Evolutionary conservation across 1,140 invertebrate species (phyloP).

Genomic region (Tribolium madens): DNA sequence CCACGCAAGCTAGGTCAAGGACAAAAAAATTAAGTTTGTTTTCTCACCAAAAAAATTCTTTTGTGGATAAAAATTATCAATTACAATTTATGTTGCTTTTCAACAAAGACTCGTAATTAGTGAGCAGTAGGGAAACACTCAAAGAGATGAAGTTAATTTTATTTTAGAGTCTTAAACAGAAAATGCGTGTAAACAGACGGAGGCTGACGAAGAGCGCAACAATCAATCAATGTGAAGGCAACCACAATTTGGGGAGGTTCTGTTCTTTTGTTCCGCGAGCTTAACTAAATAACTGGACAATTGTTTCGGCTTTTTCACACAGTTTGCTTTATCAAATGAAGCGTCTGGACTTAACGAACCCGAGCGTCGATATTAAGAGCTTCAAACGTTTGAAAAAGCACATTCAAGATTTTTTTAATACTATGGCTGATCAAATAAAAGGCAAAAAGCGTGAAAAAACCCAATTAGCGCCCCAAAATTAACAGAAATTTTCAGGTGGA

Average conservation of each 20-base stretch:
- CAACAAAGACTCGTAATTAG: conserved; percentile 15
- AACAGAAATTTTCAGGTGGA: too few species aligned
- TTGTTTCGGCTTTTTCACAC: conserved; percentile 33
- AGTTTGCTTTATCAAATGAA: conserved; percentile 26
- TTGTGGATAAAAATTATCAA: background rate
- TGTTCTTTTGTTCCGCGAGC: conserved; percentile 16
- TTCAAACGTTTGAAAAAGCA: background rate
- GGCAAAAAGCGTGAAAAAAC: too few species aligned
- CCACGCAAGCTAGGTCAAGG: background rate
- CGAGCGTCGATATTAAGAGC: background rate
- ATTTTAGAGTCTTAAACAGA: conserved; percentile 4
- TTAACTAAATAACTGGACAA: conserved; percentile 39
- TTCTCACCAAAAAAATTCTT: background rate
- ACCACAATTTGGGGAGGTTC: conserved; percentile 7
- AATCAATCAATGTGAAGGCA: conserved; percentile 29
- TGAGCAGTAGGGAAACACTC: background rate
- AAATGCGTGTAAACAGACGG: background rate
- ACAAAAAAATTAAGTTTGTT: too few species aligned
- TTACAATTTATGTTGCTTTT: too few species aligned
- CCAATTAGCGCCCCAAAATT: too few species aligned
- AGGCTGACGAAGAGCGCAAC: conserved; percentile 14
- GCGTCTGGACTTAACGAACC: conserved; percentile 8
- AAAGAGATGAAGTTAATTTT: conserved; percentile 14
- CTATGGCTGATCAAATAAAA: background rate
- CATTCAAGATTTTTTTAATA: background rate